These are phyloP conservation scores for Oncorhynchus tshawytscha DNA, from an alignment of 2,113 vertebrate genomes.

Conservation along the genomic window DNA sequence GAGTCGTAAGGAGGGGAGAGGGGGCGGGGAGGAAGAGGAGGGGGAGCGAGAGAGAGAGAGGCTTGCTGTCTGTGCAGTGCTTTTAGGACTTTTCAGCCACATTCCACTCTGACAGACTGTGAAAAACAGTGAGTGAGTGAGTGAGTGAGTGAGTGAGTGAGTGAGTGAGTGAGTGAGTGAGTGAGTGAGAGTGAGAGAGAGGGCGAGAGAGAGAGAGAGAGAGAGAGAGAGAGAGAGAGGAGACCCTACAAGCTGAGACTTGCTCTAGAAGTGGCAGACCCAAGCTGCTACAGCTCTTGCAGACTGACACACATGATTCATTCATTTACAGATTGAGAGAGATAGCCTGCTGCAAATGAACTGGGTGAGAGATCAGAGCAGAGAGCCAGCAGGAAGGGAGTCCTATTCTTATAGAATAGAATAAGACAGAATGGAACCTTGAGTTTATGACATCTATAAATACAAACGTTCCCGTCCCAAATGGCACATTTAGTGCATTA, in stretches of 20 bases:
- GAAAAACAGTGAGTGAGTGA: conserved; percentile 14
- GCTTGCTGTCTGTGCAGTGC: conserved; percentile 4
- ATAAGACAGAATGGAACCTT: neutral
- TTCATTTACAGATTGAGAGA: too few species aligned
- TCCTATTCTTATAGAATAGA: neutral
- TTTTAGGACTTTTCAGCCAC: conserved; percentile 21
- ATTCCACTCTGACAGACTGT: conserved; percentile 24
- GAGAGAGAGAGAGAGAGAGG: conserved; percentile 1
- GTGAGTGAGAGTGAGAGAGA: neutral
- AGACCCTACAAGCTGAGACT: conserved; percentile 41
- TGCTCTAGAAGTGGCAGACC: conserved; percentile 18
- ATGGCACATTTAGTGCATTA: too few species aligned
- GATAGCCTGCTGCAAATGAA: neutral
- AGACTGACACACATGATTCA: conserved; percentile 6
- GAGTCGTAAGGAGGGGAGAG: neutral
- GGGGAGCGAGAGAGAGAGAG: neutral
- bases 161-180: conserved; percentile 8
- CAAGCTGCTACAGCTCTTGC: conserved; percentile 18
- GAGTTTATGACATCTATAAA: neutral
- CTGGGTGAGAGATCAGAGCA: too few species aligned
- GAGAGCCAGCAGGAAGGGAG: neutral
- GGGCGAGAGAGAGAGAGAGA: neutral
- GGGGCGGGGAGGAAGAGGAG: conserved; percentile 6
- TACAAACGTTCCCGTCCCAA: neutral
- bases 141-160: conserved; percentile 3